phyloP scores from a whole-genome alignment of 1,140 invertebrate genomes.

The Dendroctonus valens region DNA sequence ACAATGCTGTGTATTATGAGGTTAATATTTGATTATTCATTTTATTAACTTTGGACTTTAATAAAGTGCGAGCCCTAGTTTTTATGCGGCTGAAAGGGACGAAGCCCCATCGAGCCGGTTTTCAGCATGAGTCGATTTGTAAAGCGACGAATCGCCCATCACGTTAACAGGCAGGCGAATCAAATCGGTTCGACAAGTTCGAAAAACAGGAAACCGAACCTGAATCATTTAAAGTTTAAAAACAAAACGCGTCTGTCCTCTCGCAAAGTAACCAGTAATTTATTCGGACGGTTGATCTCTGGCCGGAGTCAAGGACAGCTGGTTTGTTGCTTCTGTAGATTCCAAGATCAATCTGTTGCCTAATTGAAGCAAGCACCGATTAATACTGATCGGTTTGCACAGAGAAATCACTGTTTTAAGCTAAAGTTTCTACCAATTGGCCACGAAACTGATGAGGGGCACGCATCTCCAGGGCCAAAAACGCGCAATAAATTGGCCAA shows the following conservation, averaged over 20 bases:
- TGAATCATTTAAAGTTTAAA: slow-evolving; percentile 10
- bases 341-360: slow-evolving; percentile 11
- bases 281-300: slow-evolving; percentile 34
- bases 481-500: no score
- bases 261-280: slow-evolving; percentile 22
- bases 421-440: no score
- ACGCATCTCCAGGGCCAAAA: no score
- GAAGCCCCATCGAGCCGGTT: no score
- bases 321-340: slow-evolving; percentile 21
- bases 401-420: no score
- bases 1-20: slow-evolving; percentile 25
- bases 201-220: slow-evolving; percentile 18
- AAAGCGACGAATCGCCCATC: no score
- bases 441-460: no score
- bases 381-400: no score
- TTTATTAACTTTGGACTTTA: no score
- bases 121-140: no score
- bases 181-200: slow-evolving; percentile 7
- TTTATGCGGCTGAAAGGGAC: no score
- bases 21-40: neutral
- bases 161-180: neutral
- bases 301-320: slow-evolving; percentile 36
- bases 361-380: neutral
- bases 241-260: slow-evolving; percentile 15
- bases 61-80: no score